These are phyloP conservation scores for Zeugodacus cucurbitae DNA, from an alignment of 1,140 invertebrate species.

Conservation along the genomic window DNA sequence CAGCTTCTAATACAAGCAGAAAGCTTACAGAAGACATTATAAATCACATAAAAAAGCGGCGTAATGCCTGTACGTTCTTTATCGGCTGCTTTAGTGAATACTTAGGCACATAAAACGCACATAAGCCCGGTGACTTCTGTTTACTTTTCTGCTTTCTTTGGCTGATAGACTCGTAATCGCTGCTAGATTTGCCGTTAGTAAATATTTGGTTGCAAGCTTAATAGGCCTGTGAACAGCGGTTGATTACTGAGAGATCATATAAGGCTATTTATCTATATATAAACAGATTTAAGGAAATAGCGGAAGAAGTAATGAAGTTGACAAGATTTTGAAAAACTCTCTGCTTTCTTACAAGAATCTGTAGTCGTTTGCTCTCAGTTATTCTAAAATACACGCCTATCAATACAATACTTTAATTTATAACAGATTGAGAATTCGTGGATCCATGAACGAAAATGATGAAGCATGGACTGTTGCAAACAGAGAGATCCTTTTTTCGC, in stretches of 20 bases:
- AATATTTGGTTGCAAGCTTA: not conserved
- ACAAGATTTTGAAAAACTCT: too few relatives aligned
- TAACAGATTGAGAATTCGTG: too few relatives aligned
- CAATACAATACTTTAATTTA: too few relatives aligned
- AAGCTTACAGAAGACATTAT: not conserved
- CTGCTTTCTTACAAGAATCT: too few relatives aligned
- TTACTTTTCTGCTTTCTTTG: not conserved
- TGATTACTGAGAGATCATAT: not conserved
- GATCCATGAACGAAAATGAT: too few relatives aligned
- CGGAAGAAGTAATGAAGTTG: too few relatives aligned
- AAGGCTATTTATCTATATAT: too few relatives aligned
- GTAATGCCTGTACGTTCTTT: not conserved
- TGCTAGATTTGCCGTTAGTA: not conserved
- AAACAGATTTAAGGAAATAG: too few relatives aligned
- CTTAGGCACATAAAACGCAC: not conserved
- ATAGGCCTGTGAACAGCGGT: not conserved
- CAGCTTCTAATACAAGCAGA: not conserved
- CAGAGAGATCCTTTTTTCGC: too few relatives aligned
- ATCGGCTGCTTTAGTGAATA: constrained; percentile 14
- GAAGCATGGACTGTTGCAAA: too few relatives aligned
- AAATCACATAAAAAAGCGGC: not conserved
- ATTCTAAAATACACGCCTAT: too few relatives aligned
- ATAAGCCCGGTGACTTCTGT: not conserved
- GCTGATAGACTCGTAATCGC: not conserved
- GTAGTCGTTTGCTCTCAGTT: too few relatives aligned